Evolutionary conservation across 1,140 invertebrate genomes (phyloP).

Genomic region (Euura lappo): DNA sequence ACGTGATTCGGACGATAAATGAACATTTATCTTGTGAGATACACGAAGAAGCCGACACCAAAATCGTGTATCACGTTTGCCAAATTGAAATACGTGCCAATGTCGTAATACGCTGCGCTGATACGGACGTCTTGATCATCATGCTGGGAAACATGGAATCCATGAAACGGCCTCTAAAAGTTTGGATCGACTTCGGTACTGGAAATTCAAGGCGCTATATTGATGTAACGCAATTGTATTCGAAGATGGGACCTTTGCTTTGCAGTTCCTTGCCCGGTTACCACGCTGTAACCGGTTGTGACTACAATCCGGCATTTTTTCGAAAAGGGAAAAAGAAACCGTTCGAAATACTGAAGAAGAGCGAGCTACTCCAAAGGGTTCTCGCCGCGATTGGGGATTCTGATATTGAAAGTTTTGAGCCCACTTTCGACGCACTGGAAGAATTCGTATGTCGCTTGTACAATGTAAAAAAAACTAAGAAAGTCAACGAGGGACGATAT

Average conservation of each 20-base stretch:
- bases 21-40: constrained; percentile 17
- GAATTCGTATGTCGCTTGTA: constrained; percentile 30
- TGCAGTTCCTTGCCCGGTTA: constrained; percentile 30
- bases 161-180: constrained; percentile 11
- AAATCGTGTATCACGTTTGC: constrained; percentile 41
- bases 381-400: constrained; percentile 17
- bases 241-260: constrained; percentile 15
- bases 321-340: constrained; percentile 31
- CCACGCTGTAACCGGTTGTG: constrained; percentile 36
- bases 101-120: constrained; percentile 28
- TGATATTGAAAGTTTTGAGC: constrained; percentile 9
- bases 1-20: constrained; percentile 25
- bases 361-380: constrained; percentile 19
- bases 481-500: constrained; percentile 21
- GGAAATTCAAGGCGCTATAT: constrained; percentile 15
- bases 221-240: constrained; percentile 28
- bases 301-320: constrained; percentile 30
- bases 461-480: constrained; percentile 10
- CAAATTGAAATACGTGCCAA: constrained; percentile 29
- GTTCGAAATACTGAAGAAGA: constrained; percentile 22
- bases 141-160: too few relatives aligned
- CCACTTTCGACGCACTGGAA: constrained; percentile 24
- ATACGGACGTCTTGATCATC: constrained; percentile 38
- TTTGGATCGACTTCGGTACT: constrained; percentile 12
- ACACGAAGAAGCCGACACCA: too few relatives aligned